Conservation (phyloP, 92 coral and sea anemone species). For the Plumapathes pennacea region DNA sequence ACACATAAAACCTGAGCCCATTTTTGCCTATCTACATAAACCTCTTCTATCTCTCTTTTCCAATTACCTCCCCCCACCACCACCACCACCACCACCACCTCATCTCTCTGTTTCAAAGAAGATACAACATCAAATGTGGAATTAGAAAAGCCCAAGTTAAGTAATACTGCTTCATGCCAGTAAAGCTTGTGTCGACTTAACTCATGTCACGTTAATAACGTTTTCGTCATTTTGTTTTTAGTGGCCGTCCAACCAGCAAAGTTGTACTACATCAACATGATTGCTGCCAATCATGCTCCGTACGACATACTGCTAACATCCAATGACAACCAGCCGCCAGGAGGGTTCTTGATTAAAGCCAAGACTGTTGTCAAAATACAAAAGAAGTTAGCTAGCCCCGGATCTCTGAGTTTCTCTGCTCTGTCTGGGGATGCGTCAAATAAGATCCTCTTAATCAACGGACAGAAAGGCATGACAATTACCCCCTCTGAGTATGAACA, state of each 20-base stretch:
- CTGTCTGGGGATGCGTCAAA: conserved; percentile 54
- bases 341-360: conserved; percentile 55
- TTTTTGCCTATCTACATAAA: too few species aligned
- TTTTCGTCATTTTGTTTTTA: too few species aligned
- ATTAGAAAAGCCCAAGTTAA: too few species aligned
- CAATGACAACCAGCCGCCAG: conserved; percentile 79
- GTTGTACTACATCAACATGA: conserved; percentile 68
- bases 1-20: too few species aligned
- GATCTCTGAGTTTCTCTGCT: conserved; percentile 68
- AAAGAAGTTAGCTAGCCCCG: conserved; percentile 68
- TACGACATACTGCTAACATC: conserved; percentile 56
- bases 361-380: conserved; percentile 48
- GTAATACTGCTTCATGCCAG: too few species aligned
- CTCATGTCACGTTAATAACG: too few species aligned
- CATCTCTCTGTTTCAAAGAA: too few species aligned
- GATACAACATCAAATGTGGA: too few species aligned
- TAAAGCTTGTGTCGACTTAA: too few species aligned
- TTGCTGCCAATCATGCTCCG: conserved; percentile 60
- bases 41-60: too few species aligned
- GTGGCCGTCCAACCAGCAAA: conserved; percentile 87
- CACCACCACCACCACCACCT: too few species aligned
- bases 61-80: too few species aligned
- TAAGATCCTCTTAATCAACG: conserved; percentile 62
- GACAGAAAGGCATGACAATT: conserved; percentile 48
- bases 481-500: conserved; percentile 73